A percentile compares a stretch with the other conserved stretches of the same genome.
These are phyloP conservation scores for Coranthus polyacanthus DNA, from an alignment of 2,797 vertebrate genomes.

Conservation along the genomic window DNA sequence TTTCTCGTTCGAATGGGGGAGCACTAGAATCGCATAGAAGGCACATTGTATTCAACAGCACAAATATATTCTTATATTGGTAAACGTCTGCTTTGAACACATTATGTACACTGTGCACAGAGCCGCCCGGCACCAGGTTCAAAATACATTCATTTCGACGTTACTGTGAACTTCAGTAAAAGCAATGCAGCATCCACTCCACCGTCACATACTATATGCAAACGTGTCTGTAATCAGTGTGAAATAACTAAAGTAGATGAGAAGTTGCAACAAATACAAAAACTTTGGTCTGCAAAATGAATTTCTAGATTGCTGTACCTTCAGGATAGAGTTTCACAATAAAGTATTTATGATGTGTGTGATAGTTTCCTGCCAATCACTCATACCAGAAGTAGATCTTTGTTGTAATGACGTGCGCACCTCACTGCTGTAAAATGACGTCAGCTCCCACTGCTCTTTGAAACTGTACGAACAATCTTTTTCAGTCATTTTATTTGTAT, in stretches of 20 bases:
- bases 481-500: slow-evolving; percentile 42
- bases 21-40: slow-evolving; percentile 46
- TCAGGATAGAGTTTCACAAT: slow-evolving; percentile 26
- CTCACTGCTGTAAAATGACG: slow-evolving; percentile 60
- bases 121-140: slow-evolving; percentile 18
- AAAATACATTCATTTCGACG: slow-evolving; percentile 28
- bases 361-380: slow-evolving; percentile 52
- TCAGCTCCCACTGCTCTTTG: slow-evolving; percentile 32
- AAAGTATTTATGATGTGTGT: slow-evolving; percentile 35
- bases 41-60: slow-evolving; percentile 63
- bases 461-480: slow-evolving; percentile 30
- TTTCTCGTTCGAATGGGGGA: slow-evolving; percentile 33
- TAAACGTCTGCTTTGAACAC: slow-evolving; percentile 51
- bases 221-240: slow-evolving; percentile 48
- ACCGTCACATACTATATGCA: slow-evolving; percentile 57
- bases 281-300: slow-evolving; percentile 2
- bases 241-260: slow-evolving; percentile 35
- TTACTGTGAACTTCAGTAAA: slow-evolving; percentile 55
- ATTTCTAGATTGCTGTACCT: slow-evolving; percentile 33
- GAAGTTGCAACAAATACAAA: slow-evolving; percentile 36
- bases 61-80: slow-evolving; percentile 37
- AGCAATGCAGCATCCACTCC: slow-evolving; percentile 42
- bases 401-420: slow-evolving; percentile 38
- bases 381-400: slow-evolving; percentile 50
- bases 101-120: slow-evolving; percentile 48